Conservation (phyloP, 2,888 invertebrate species). For the Idaea biselata region DNA sequence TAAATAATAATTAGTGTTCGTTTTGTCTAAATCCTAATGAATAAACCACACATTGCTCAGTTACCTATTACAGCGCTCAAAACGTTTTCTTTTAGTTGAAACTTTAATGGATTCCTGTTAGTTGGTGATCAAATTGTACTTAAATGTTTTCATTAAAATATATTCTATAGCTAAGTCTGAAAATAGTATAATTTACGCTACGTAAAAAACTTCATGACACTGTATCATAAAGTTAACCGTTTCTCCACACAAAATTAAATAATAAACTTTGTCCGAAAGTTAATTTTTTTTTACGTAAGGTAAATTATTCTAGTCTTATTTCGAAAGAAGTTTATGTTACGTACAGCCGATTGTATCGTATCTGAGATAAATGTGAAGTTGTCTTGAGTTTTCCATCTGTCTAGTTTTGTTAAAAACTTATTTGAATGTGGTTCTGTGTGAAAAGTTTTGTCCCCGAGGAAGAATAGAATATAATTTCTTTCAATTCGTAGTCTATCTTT, state of each 20-base stretch:
- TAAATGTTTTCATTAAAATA: constrained; percentile 53
- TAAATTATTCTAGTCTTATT: neutral
- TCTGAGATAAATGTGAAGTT: constrained; percentile 41
- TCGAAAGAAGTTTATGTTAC: constrained; percentile 45
- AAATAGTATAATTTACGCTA: constrained; percentile 35
- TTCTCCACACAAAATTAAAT: neutral
- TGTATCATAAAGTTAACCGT: neutral
- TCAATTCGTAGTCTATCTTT: too few relatives aligned
- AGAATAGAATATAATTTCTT: too few relatives aligned
- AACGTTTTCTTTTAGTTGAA: constrained; percentile 17
- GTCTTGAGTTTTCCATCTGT: neutral
- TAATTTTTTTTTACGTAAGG: neutral
- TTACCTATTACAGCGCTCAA: constrained; percentile 17
- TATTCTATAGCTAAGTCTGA: constrained; percentile 38
- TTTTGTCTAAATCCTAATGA: neutral
- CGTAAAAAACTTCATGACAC: neutral
- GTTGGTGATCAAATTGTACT: constrained; percentile 58
- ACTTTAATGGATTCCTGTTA: constrained; percentile 54
- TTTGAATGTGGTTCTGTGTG: neutral
- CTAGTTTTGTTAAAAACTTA: neutral
- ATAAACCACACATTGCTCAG: constrained; percentile 15
- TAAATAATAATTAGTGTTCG: neutral
- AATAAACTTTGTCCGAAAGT: neutral
- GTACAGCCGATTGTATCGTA: constrained; percentile 41
- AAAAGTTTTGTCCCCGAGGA: too few relatives aligned